phyloP scores from a whole-genome alignment of 1,140 invertebrate genomes.

The Caenorhabditis inopinata region DNA sequence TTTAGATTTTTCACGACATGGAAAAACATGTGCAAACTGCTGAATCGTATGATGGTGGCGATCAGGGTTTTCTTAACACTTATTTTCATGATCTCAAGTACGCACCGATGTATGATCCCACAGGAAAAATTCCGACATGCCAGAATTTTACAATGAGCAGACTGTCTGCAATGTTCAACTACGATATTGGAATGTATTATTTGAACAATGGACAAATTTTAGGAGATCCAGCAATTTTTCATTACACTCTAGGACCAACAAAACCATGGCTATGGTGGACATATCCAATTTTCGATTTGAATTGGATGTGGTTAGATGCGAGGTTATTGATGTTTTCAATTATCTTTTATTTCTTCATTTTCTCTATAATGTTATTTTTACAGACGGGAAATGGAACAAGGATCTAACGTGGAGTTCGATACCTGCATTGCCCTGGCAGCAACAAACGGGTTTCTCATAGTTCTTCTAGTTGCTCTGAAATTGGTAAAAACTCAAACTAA shows the following conservation, averaged over 20 bases:
- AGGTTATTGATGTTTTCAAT: not conserved
- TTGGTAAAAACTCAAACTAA: not conserved
- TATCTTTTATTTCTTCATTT: no score
- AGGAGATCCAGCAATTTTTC: conserved; percentile 53
- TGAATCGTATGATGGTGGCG: conserved; percentile 54
- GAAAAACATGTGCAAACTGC: conserved; percentile 30
- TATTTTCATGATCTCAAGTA: conserved; percentile 54
- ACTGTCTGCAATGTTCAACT: conserved; percentile 53
- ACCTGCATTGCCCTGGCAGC: not conserved
- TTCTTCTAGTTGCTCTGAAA: not conserved
- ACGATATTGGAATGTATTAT: conserved; percentile 58
- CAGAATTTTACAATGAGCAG: conserved; percentile 40
- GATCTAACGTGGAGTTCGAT: not conserved
- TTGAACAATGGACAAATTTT: conserved; percentile 47
- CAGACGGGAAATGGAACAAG: conserved; percentile 19
- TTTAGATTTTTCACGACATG: conserved; percentile 55
- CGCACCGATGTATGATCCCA: conserved; percentile 53
- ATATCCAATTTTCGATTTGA: conserved; percentile 54
- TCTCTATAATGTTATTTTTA: not conserved
- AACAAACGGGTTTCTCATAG: not conserved
- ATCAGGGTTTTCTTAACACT: conserved; percentile 56
- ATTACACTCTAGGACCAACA: conserved; percentile 53
- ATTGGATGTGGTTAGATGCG: conserved; percentile 52
- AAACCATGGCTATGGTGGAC: conserved; percentile 57
- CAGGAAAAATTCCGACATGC: not conserved